Base-by-base conservation (phyloP, 2,888 invertebrate genomes). In the Troides helena region DNA sequence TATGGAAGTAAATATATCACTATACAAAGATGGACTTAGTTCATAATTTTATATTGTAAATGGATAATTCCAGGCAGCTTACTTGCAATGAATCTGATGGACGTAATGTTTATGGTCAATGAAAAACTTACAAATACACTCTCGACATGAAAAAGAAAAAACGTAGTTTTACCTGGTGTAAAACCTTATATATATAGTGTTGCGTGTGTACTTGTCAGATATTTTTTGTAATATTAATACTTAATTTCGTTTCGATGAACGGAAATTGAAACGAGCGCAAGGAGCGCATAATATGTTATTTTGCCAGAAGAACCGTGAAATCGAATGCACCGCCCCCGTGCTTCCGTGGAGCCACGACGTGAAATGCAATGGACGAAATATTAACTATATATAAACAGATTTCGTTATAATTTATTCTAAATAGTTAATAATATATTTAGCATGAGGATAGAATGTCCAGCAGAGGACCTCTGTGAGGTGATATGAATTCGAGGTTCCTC, bases 261-360 rank as follows among this genome's bases (percentile, higher is more conserved):
- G n/a, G 39, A 64, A 64, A 50, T 25, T 50, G 23, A 50, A 62
- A 36, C 46, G 23, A 57, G 21, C 21, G 57, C n/a, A 58, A 58
- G 57, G 57, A 58, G 25, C 18, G 53, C 57, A 23, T 23, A 23
- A 58, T 58, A 23, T 58, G 14, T 58, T 23, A 14, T 23, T 23
- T 12, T 58, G 57, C 23, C 10, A 62, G 46, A 62, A 62, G 43
- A 62, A 62, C n/a, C 57, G 57, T 58, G 57, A 21, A 46, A n/a
- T 53, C 8, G 21, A 25, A 56, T 18, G 63, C 50, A 12, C 23
- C 57, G 21, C 57, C 57, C 57, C 5, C 57, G 1, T 23, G n/a
- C 23, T 18, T 53, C 6, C 53, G 53, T n/a, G 53, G 6, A n/a
- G n/a, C 1, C 12, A 23, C 23, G 23, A 3, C 57, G 21, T 10